These are phyloP conservation scores for Leptogaster cylindrica DNA, from an alignment of 2,888 invertebrate genomes.

Conservation along the genomic window DNA sequence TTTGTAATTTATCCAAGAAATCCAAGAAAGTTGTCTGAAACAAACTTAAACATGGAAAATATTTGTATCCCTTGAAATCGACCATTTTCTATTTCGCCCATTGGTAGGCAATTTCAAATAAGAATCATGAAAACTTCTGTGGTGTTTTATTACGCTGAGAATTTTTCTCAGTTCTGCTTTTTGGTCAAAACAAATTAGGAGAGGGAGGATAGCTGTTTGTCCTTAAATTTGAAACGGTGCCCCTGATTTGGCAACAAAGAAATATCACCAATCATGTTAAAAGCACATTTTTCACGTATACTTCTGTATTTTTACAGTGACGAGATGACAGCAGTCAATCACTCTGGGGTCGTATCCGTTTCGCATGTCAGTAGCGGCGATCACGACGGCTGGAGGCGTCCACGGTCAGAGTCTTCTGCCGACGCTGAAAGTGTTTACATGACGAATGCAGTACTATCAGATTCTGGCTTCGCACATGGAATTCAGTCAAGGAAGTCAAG, in stretches of 20 bases:
- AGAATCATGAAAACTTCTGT: too few relatives aligned
- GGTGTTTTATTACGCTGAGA: too few relatives aligned
- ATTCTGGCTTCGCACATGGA: slow-evolving; percentile 58
- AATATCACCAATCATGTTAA: slow-evolving; percentile 29
- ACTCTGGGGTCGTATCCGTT: slow-evolving; percentile 59
- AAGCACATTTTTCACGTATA: slow-evolving; percentile 26
- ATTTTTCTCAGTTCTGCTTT: too few relatives aligned
- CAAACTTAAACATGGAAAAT: too few relatives aligned
- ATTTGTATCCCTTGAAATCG: too few relatives aligned
- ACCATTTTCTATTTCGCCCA: too few relatives aligned
- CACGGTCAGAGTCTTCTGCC: slow-evolving; percentile 80
- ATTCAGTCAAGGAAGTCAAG: slow-evolving; percentile 61
- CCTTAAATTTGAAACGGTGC: too few relatives aligned
- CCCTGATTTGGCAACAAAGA: neutral
- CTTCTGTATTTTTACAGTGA: slow-evolving; percentile 66
- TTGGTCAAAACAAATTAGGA: too few relatives aligned
- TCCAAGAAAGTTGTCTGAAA: too few relatives aligned
- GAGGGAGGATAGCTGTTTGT: too few relatives aligned
- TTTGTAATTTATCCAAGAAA: too few relatives aligned
- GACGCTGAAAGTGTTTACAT: slow-evolving; percentile 77
- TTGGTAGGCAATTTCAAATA: too few relatives aligned
- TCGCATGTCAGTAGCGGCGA: slow-evolving; percentile 64
- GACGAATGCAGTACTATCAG: slow-evolving; percentile 60
- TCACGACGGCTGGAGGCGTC: slow-evolving; percentile 73
- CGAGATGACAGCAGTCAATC: slow-evolving; percentile 72